Base-by-base conservation (phyloP, 2,797 vertebrate species). In the Crypturellus tataupa region DNA sequence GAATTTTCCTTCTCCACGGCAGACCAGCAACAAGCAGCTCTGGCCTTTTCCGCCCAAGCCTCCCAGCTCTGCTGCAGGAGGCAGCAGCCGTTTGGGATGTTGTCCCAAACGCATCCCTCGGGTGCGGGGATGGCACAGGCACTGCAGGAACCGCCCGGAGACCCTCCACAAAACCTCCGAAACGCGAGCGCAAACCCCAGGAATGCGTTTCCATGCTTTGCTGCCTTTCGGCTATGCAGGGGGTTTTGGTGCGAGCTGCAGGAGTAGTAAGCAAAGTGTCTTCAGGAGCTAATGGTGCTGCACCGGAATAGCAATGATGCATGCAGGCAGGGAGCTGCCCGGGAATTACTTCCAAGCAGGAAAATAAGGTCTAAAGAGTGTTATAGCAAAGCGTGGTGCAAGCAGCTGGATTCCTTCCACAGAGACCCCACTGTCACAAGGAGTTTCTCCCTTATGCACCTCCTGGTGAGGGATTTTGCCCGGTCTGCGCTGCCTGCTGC, bases 381-480 rank as follows among this genome's bases (percentile, higher is more conserved):
- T 67, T 40, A 59, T 40, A 71, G 85, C 85, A 90, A 12, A n/a
- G 86, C 89, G 75, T n/a, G 91, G 91, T 27, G 19, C 6, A 49
- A 79, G 84, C 70, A 87, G 46, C 51, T 27, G 49, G 75, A 37
- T 63, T 85, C 47, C 47, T 29, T 70, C 51, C 49, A 69, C 77
- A 49, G 2, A 25, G 64, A 93, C n/a, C 56, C 31, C 71, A 87
- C n/a, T 71, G 80, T 51, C 73, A 63, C 58, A 85, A 0, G 0
- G 68, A 17, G 67, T 49, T 86, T 29, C 64, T 14, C 2, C 9
- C 39, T 77, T 70, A 44, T 1, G 0, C 9, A 1, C 63, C 62
- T 78, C 69, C 62, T 1, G 0, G 9, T 24, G n/a, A 60, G 31
- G 19, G 19, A n/a, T 87, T 27, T 37, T 55, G n/a, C 42, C n/a